A percentile compares a stretch with the other conserved stretches of the same genome.
Evolutionary conservation across 2,888 invertebrate species (phyloP).

Genomic region (Oxytorus armatus): DNA sequence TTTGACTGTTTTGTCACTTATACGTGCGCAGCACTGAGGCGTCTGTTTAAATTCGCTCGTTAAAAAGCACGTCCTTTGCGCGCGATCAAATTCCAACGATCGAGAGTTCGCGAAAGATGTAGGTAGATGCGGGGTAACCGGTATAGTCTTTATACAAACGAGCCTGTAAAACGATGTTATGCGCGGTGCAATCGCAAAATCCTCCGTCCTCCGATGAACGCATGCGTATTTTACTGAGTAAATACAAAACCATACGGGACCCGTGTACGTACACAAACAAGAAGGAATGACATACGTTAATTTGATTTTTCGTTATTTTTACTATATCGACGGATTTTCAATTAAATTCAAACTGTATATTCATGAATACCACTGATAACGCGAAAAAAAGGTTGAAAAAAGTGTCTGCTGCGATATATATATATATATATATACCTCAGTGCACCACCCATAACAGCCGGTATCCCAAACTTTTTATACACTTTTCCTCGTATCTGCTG

Average conservation of each 20-base stretch:
- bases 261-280: too few relatives aligned
- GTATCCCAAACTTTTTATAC: slow-evolving; percentile 65
- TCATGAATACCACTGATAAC: not conserved
- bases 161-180: slow-evolving; percentile 39
- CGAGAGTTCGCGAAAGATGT: not conserved
- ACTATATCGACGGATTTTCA: too few relatives aligned
- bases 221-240: too few relatives aligned
- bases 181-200: too few relatives aligned
- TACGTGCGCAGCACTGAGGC: too few relatives aligned
- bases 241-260: too few relatives aligned
- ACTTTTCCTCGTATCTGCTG: slow-evolving; percentile 70
- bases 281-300: too few relatives aligned
- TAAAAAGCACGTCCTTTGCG: not conserved
- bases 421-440: slow-evolving; percentile 65
- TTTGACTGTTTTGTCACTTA: too few relatives aligned
- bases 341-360: not conserved
- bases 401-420: too few relatives aligned
- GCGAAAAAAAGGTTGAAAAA: not conserved
- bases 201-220: too few relatives aligned
- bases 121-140: slow-evolving; percentile 3
- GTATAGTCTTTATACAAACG: slow-evolving; percentile 10
- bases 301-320: too few relatives aligned
- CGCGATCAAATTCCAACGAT: not conserved
- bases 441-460: slow-evolving; percentile 67
- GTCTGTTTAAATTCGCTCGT: too few relatives aligned